Conservation (phyloP, 2,888 invertebrate genomes). For the Microplitis manilae region DNA sequence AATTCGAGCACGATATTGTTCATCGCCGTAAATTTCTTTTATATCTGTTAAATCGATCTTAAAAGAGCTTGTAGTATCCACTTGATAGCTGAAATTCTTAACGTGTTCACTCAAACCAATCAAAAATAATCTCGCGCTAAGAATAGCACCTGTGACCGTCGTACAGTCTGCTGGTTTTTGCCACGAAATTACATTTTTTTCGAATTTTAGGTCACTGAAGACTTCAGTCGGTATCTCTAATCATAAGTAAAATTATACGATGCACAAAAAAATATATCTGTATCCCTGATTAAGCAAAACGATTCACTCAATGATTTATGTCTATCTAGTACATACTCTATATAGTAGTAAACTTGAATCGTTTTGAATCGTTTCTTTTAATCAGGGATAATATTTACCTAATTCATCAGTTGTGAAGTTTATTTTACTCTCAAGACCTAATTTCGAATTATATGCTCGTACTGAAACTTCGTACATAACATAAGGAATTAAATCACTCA, state of each 20-base stretch:
- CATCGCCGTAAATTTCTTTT: constrained; percentile 36
- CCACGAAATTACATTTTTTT: constrained; percentile 48
- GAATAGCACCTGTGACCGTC: constrained; percentile 52
- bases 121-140: constrained; percentile 43
- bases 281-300: too few relatives aligned
- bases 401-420: constrained; percentile 31
- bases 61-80: constrained; percentile 1
- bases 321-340: too few relatives aligned
- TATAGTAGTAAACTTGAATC: neutral
- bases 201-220: constrained; percentile 43
- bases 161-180: constrained; percentile 53
- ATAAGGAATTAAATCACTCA: constrained; percentile 49
- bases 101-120: constrained; percentile 44
- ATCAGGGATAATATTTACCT: constrained; percentile 36
- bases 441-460: constrained; percentile 46
- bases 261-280: too few relatives aligned
- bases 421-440: constrained; percentile 20
- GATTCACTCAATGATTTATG: too few relatives aligned
- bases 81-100: constrained; percentile 9
- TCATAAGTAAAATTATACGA: too few relatives aligned
- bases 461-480: constrained; percentile 48
- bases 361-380: neutral
- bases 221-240: constrained; percentile 53
- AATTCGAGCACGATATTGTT: neutral
- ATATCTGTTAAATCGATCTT: neutral